These are phyloP conservation scores for Thunnus thynnus DNA, from an alignment of 2,113 vertebrate genomes.

Conservation along the genomic window DNA sequence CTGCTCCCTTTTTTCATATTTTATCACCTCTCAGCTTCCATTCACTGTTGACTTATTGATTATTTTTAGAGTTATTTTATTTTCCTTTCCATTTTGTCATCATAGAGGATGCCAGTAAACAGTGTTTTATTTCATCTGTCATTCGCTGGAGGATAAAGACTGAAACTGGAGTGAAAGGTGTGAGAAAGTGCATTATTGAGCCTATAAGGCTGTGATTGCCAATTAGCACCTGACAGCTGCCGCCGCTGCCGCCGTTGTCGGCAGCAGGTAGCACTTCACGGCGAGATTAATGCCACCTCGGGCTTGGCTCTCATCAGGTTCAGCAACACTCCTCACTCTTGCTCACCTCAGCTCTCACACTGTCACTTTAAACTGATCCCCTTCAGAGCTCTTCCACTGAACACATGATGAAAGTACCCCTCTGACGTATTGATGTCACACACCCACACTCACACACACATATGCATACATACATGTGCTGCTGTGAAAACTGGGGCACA, in stretches of 20 bases:
- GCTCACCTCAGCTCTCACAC: slow-evolving; percentile 52
- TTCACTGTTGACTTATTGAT: background rate
- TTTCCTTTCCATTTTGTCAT: background rate
- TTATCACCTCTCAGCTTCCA: background rate
- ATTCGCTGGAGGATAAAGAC: slow-evolving; percentile 8
- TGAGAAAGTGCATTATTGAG: slow-evolving; percentile 43
- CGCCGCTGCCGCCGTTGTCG: slow-evolving; percentile 32
- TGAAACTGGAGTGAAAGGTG: slow-evolving; percentile 24
- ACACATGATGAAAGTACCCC: slow-evolving; percentile 43
- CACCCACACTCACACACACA: slow-evolving; percentile 10
- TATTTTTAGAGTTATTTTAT: slow-evolving; percentile 3
- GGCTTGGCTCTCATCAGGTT: slow-evolving; percentile 47
- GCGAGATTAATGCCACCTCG: slow-evolving; percentile 84
- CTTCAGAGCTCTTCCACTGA: slow-evolving; percentile 17
- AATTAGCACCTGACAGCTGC: slow-evolving; percentile 90
- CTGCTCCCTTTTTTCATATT: background rate
- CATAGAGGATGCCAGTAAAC: background rate
- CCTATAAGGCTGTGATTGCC: slow-evolving; percentile 78
- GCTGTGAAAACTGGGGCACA: slow-evolving; percentile 62
- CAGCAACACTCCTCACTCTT: slow-evolving; percentile 37
- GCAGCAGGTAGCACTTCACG: slow-evolving; percentile 81
- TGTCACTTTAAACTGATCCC: slow-evolving; percentile 37
- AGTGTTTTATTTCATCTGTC: slow-evolving; percentile 43
- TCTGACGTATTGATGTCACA: slow-evolving; percentile 66
- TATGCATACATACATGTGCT: slow-evolving; percentile 31